Evolutionary conservation across 2,888 invertebrate genomes (phyloP).

Genomic region (Plagodis pulveraria): DNA sequence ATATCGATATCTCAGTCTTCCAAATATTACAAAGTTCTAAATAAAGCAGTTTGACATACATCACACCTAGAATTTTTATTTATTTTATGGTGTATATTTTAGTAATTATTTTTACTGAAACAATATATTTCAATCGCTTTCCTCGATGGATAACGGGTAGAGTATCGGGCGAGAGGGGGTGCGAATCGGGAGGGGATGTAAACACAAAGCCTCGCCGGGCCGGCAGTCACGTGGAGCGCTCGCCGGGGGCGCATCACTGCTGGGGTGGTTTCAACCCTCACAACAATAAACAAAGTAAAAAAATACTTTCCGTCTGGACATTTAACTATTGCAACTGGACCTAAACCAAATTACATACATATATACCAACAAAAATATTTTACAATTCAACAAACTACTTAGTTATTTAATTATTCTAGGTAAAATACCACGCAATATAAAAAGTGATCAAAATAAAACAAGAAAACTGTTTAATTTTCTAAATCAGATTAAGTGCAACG

Average conservation of each 20-base stretch:
- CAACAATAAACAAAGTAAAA: slow-evolving; percentile 20
- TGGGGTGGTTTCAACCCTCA: slow-evolving; percentile 60
- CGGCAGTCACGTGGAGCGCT: slow-evolving; percentile 84
- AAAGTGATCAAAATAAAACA: neutral
- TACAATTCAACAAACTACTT: too few species aligned
- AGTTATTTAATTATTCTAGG: too few species aligned
- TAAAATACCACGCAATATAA: too few species aligned
- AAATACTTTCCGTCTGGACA: slow-evolving; percentile 13
- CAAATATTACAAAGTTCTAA: too few species aligned
- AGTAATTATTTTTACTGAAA: slow-evolving; percentile 7
- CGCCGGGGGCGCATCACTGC: slow-evolving; percentile 84
- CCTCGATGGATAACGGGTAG: slow-evolving; percentile 18
- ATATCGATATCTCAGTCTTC: too few species aligned
- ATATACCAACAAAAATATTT: too few species aligned
- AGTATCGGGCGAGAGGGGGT: slow-evolving; percentile 36
- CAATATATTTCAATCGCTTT: slow-evolving; percentile 26
- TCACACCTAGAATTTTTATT: too few species aligned
- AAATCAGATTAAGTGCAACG: neutral
- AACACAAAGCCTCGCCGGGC: slow-evolving; percentile 75
- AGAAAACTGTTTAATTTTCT: neutral
- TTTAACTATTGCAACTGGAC: neutral
- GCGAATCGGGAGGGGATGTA: slow-evolving; percentile 59
- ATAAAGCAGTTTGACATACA: too few species aligned
- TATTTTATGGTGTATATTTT: neutral
- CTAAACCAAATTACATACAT: too few species aligned